A percentile compares a stretch with the other conserved stretches of the same genome.
These are phyloP conservation scores for Osedax frankpressi DNA, from an alignment of 2,888 invertebrate species.

Conservation along the genomic window DNA sequence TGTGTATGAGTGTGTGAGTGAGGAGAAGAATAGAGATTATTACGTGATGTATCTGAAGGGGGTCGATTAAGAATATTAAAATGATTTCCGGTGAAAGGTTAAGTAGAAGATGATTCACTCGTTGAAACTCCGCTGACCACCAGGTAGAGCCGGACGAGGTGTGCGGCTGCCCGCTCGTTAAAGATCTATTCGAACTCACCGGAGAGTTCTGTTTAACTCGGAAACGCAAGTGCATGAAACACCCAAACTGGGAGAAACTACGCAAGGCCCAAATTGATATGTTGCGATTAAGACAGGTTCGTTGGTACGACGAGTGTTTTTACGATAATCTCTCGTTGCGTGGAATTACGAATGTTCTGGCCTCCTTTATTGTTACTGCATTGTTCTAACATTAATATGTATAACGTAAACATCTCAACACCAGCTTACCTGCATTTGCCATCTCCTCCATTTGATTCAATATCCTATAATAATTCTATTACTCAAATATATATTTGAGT, in stretches of 20 bases:
- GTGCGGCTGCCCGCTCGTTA: conserved; percentile 80
- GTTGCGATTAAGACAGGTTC: conserved; percentile 57
- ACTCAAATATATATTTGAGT: too few relatives aligned
- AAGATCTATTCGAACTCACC: conserved; percentile 67
- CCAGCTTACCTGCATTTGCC: not conserved
- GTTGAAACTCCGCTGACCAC: not conserved
- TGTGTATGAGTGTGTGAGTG: too few relatives aligned
- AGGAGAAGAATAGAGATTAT: too few relatives aligned
- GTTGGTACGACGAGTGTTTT: conserved; percentile 8
- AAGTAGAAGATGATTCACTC: too few relatives aligned
- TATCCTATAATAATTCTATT: too few relatives aligned
- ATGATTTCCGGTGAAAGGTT: too few relatives aligned
- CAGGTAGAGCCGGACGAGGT: conserved; percentile 52
- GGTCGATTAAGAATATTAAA: too few relatives aligned
- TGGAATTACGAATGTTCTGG: too few relatives aligned
- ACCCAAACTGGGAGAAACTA: conserved; percentile 89
- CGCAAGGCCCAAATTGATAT: conserved; percentile 85
- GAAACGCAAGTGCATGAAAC: conserved; percentile 77
- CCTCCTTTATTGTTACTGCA: too few relatives aligned
- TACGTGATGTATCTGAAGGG: too few relatives aligned
- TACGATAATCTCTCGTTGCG: not conserved
- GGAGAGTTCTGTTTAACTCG: conserved; percentile 75
- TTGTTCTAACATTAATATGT: too few relatives aligned
- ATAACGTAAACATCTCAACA: not conserved
- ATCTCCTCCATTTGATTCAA: too few relatives aligned